These are phyloP conservation scores for Corvus moneduloides DNA, from an alignment of 2,113 vertebrate species.

Conservation along the genomic window DNA sequence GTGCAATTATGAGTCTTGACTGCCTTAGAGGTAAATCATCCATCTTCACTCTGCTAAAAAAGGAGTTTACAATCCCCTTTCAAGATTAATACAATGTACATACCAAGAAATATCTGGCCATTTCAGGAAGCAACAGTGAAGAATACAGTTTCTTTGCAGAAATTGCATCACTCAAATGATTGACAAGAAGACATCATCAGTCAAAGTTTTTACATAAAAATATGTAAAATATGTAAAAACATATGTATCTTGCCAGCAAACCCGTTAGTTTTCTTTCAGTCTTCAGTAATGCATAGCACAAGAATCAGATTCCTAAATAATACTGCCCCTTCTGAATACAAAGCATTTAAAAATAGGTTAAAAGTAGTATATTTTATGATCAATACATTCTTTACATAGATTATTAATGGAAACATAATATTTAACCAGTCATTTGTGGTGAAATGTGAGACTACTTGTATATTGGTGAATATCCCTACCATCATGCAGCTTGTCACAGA, in stretches of 20 bases:
- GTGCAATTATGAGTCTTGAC: not conserved
- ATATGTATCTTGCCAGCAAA: not conserved
- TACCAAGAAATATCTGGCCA: not conserved
- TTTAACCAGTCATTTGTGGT: not conserved
- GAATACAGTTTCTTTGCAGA: not conserved
- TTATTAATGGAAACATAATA: not conserved
- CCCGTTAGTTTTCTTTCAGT: not conserved
- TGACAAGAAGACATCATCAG: not conserved
- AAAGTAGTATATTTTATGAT: not conserved
- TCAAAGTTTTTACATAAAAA: not conserved
- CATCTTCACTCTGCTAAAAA: slow-evolving; percentile 10
- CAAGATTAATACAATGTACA: not conserved
- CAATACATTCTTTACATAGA: not conserved
- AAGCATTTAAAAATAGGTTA: not conserved
- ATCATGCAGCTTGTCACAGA: not conserved
- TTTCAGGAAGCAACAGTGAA: not conserved
- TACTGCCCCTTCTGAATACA: not conserved
- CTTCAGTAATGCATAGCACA: not conserved
- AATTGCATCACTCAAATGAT: not conserved
- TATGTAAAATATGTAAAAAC: not conserved
- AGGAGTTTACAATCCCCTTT: not conserved
- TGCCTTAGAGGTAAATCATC: not conserved
- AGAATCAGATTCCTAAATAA: slow-evolving; percentile 1
- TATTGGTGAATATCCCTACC: not conserved
- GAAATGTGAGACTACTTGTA: not conserved